Evolutionary conservation across 2,797 vertebrate genomes (phyloP).

Genomic region (Catharus ustulatus): DNA sequence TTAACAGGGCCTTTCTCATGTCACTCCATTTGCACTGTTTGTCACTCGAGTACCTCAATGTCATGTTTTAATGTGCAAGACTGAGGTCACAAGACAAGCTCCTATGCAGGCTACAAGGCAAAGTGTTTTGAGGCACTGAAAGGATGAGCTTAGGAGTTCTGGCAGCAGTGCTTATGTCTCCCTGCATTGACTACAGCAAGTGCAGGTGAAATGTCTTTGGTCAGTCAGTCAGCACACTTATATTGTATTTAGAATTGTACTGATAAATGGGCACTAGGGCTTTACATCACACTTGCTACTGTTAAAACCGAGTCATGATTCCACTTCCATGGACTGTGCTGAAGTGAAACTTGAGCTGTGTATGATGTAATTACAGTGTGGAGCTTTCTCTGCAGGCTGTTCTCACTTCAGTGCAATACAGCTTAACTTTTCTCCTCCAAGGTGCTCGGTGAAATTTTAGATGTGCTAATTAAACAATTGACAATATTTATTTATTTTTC

Average conservation of each 20-base stretch:
- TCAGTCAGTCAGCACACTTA: background rate
- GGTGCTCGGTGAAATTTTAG: background rate
- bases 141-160: background rate
- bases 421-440: background rate
- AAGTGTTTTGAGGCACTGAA: background rate
- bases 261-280: background rate
- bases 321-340: background rate
- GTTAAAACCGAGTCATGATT: conserved; percentile 14
- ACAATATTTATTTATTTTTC: background rate
- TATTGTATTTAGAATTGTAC: background rate
- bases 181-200: background rate
- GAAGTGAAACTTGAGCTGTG: conserved; percentile 1
- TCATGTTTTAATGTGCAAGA: background rate
- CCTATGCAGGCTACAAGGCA: background rate
- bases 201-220: background rate
- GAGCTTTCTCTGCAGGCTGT: background rate
- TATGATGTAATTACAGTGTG: background rate
- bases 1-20: background rate
- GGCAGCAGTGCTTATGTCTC: background rate
- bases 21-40: background rate
- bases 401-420: background rate
- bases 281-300: background rate
- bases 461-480: background rate
- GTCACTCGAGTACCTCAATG: rapidly evolving
- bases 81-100: background rate